Conservation (phyloP, 2,797 vertebrate genomes). For the Arctocebus calabarensis region DNA sequence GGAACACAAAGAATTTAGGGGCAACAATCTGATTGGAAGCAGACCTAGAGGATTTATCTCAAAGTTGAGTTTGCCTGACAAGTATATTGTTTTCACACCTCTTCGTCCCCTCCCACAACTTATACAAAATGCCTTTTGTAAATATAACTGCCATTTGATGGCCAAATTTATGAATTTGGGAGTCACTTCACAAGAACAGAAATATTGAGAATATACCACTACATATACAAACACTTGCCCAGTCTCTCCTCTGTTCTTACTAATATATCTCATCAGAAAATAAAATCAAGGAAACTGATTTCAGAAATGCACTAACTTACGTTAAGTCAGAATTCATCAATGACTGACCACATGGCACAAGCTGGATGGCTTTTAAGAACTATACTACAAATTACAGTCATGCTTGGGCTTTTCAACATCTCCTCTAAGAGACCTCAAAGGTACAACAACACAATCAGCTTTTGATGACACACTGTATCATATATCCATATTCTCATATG, state of each 20-base stretch:
- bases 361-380: slow-evolving; percentile 54
- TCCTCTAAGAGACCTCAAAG: slow-evolving; percentile 62
- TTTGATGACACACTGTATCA: slow-evolving; percentile 62
- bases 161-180: slow-evolving; percentile 20
- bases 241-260: background rate
- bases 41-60: background rate
- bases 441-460: slow-evolving; percentile 4
- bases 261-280: slow-evolving; percentile 56
- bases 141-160: background rate
- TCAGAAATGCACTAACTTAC: background rate
- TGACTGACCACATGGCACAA: background rate
- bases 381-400: slow-evolving; percentile 46
- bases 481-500: slow-evolving; percentile 59
- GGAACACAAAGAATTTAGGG: background rate
- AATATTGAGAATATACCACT: slow-evolving; percentile 24
- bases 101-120: background rate
- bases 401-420: slow-evolving; percentile 60
- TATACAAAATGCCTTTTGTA: slow-evolving; percentile 40
- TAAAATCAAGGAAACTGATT: slow-evolving; percentile 44
- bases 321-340: slow-evolving; percentile 36
- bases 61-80: background rate
- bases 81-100: slow-evolving; percentile 34
- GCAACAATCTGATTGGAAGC: background rate
- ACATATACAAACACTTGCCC: background rate
- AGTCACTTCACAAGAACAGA: slow-evolving; percentile 33